Evolutionary conservation across 2,113 vertebrate genomes (phyloP).

Genomic region (Tor tambroides): DNA sequence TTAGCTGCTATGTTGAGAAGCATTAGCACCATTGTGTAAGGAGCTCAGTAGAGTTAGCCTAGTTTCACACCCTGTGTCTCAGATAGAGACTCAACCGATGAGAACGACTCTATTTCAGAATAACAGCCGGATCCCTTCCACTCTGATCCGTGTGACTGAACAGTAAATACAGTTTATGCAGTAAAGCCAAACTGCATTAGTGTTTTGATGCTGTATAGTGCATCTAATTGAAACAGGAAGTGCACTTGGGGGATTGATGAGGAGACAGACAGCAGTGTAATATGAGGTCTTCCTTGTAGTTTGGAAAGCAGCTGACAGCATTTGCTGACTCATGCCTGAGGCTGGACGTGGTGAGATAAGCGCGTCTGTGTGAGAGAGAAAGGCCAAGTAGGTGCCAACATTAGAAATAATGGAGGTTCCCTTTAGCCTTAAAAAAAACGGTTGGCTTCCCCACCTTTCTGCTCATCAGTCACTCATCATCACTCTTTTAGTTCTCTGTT

Average conservation of each 20-base stretch:
- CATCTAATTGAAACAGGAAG: neutral
- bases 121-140: neutral
- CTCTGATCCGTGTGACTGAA: neutral
- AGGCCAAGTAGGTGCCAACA: neutral
- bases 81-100: neutral
- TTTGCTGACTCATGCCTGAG: slow-evolving; percentile 69
- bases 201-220: neutral
- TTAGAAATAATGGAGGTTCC: slow-evolving; percentile 28
- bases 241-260: neutral
- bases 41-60: slow-evolving; percentile 25
- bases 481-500: slow-evolving; percentile 1
- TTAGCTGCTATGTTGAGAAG: slow-evolving; percentile 15
- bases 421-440: slow-evolving; percentile 35
- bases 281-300: slow-evolving; percentile 33
- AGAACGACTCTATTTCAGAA: neutral
- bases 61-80: slow-evolving; percentile 15
- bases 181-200: neutral
- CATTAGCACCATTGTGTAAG: slow-evolving; percentile 27
- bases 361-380: slow-evolving; percentile 11
- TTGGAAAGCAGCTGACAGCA: slow-evolving; percentile 68
- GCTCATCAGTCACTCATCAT: slow-evolving; percentile 50
- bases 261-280: neutral
- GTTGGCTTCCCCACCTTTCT: neutral
- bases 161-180: neutral
- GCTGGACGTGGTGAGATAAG: slow-evolving; percentile 62